Evolutionary conservation across 2,113 vertebrate genomes (phyloP).

Genomic region (Phalacrocorax brasilianus): DNA sequence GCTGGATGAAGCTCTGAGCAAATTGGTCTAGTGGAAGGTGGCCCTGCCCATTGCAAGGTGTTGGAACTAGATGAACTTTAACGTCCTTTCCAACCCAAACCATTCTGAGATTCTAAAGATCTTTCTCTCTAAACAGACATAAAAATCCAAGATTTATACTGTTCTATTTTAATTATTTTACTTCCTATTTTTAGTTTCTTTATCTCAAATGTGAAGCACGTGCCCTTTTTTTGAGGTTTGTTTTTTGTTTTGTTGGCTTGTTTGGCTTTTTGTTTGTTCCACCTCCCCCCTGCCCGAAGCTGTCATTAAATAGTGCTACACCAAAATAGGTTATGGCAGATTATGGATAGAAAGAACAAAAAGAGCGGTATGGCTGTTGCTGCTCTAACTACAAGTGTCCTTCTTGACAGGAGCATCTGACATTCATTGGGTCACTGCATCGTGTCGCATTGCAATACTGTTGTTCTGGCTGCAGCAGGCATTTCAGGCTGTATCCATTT

Average conservation of each 20-base stretch:
- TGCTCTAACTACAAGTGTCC: background rate
- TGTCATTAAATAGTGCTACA: background rate
- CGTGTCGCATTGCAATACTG: background rate
- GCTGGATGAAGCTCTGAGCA: too few relatives aligned
- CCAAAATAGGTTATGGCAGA: background rate
- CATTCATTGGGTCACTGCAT: background rate
- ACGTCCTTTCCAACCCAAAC: background rate
- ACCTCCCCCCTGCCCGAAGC: background rate
- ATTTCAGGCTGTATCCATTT: background rate
- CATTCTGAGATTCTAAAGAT: background rate
- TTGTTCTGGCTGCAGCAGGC: background rate
- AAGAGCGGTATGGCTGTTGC: background rate
- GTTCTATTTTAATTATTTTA: background rate
- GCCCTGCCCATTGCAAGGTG: background rate
- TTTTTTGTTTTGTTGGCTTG: background rate
- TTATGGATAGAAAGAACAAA: background rate
- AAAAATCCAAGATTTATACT: background rate
- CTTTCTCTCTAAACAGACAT: background rate
- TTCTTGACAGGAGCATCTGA: background rate
- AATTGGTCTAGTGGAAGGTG: background rate
- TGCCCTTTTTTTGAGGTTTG: background rate
- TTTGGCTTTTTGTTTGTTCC: background rate
- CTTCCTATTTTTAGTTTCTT: background rate
- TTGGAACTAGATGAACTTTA: background rate
- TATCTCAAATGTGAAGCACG: background rate